Evolutionary conservation across 2,113 vertebrate species (phyloP), one percentile per base, ranked within the genome.

Genomic region (Callipepla squamata): DNA sequence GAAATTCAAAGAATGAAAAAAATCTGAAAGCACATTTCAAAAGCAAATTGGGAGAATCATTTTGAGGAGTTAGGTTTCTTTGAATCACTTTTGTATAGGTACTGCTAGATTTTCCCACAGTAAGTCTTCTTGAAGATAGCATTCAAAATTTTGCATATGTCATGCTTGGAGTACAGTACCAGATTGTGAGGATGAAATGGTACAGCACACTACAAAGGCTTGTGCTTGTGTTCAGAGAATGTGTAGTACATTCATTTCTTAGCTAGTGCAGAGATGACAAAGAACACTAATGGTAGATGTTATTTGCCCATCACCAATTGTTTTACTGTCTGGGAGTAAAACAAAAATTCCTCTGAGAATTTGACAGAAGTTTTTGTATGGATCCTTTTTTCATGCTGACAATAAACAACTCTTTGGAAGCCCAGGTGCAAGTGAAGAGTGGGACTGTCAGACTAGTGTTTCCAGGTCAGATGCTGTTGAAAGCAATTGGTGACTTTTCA

Each of bases 381-480:
- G 63, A 69, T 91, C 61, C 7, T 84, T 69, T 69, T 28, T 67
- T 32, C 40, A n/a, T 17, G 38, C 18, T 17, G 51, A 68, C 61
- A 67, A 28, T 45, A 68, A 91, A 62, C 14, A 61, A 36, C 18
- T 48, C 50, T 42, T 73, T 3, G 7, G 42, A 82, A 89, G 25
- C 30, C 61, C 42, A 50, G 25, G 42, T 25, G 34, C 18, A 85
- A 67, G 14, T 82, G 73, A 89, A 79, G 34, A 42, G 28, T 14
- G 76, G 19, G 25, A 51, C 47, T 4, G 1, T 62, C 73, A 92
- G 13, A 11, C 3, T 57, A 15, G 13, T 17, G 30, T 91, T 95
- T 92, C 79, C 78, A 91, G 89, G 85, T 95, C 86, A 93, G 45
- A 69, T 81, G 80, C 6, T 82, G 11, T 42, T 70, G 76, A 94